Percentiles rank a stretch among this genome's conserved stretches.
These are phyloP conservation scores for Sphenodon punctatus DNA, from an alignment of 2,797 vertebrate genomes.

Conservation along the genomic window DNA sequence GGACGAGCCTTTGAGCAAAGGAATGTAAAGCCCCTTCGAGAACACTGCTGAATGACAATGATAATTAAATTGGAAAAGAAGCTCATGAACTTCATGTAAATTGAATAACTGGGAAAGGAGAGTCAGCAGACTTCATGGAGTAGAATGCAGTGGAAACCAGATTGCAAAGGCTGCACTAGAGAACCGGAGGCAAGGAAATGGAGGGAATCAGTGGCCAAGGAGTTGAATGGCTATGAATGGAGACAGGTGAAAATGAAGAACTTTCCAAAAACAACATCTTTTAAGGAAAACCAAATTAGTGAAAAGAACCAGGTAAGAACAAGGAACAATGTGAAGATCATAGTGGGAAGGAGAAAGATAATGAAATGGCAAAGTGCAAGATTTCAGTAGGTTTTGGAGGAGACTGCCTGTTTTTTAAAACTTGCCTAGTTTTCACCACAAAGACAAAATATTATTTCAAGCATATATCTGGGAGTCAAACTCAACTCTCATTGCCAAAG, in stretches of 20 bases:
- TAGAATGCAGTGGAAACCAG: not conserved
- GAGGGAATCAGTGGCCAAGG: slow-evolving; percentile 39
- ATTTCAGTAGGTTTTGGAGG: slow-evolving; percentile 16
- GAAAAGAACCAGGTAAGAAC: not conserved
- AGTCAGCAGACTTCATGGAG: no score
- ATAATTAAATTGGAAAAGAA: slow-evolving; percentile 9
- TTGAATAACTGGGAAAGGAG: not conserved
- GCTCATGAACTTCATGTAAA: not conserved
- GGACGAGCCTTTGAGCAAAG: not conserved
- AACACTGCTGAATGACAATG: not conserved
- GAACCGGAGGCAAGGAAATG: not conserved
- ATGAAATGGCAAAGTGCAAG: not conserved
- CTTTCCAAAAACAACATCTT: no score
- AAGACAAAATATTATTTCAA: slow-evolving; percentile 33
- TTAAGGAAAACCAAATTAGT: no score
- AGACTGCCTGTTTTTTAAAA: not conserved
- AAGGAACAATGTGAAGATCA: slow-evolving; percentile 12
- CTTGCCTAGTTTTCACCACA: not conserved
- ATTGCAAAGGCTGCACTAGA: not conserved
- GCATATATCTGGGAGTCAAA: no score
- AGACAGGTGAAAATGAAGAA: no score
- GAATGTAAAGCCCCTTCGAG: slow-evolving; percentile 10
- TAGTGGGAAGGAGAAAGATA: not conserved
- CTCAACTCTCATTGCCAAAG: slow-evolving; percentile 40
- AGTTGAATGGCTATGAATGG: no score